phyloP scores from a whole-genome alignment of 92 coral and sea anemone genomes.

The Zoanthus gigantus region DNA sequence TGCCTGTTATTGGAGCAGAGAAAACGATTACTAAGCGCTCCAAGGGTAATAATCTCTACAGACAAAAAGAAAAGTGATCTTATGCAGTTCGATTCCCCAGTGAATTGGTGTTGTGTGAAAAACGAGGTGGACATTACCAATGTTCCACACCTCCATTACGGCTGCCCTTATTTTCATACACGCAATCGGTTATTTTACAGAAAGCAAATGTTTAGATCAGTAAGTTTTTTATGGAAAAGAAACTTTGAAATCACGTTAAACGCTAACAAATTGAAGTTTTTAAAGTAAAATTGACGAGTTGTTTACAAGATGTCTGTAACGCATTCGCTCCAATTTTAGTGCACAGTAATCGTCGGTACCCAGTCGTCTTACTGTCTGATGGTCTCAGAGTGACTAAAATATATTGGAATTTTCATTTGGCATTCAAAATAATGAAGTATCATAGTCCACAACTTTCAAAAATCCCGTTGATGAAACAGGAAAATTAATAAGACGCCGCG shows the following conservation, averaged over 20 bases:
- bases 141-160: constrained; percentile 10
- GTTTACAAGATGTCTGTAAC: constrained; percentile 18
- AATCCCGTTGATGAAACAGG: neutral
- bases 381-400: constrained; percentile 12
- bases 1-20: constrained; percentile 56
- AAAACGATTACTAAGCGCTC: neutral
- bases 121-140: neutral
- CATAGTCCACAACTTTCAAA: neutral
- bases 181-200: neutral
- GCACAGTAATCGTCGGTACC: neutral
- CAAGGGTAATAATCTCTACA: neutral
- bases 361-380: constrained; percentile 6
- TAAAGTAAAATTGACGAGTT: neutral
- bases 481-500: neutral
- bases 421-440: neutral
- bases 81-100: constrained; percentile 14
- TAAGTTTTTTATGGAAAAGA: neutral
- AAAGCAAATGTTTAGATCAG: neutral
- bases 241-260: constrained; percentile 24
- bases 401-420: neutral
- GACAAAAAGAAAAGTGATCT: constrained; percentile 4
- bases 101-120: constrained; percentile 18
- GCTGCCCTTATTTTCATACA: neutral
- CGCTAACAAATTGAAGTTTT: neutral
- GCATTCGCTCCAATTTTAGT: constrained; percentile 2